phyloP scores from a whole-genome alignment of 2,113 vertebrate species.

The Carollia perspicillata region DNA sequence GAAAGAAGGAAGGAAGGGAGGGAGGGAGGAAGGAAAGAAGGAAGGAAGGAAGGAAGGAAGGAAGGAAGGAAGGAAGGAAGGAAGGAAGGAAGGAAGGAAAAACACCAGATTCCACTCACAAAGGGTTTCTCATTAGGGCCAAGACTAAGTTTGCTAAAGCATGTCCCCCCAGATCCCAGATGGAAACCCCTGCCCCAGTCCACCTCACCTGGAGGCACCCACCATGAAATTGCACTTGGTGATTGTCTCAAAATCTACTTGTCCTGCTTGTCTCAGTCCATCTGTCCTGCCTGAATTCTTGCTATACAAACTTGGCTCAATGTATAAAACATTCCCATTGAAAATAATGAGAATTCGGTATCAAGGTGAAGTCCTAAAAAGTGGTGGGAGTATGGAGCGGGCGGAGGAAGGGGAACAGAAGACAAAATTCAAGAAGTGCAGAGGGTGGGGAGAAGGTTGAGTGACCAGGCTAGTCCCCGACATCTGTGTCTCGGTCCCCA shows the following conservation, averaged over 20 bases:
- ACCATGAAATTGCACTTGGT: conserved; percentile 84
- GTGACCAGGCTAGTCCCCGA: conserved; percentile 86
- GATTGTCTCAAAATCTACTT: conserved; percentile 77
- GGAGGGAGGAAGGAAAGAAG: no score
- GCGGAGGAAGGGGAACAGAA: neutral
- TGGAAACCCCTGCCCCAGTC: neutral
- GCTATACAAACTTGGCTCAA: conserved; percentile 81
- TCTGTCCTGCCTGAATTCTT: conserved; percentile 77
- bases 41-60: no score
- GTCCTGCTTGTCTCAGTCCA: conserved; percentile 75
- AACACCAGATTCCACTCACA: conserved; percentile 10
- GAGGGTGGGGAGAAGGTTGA: neutral
- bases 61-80: no score
- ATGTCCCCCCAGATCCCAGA: neutral
- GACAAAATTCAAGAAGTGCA: conserved; percentile 59
- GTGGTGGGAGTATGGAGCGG: conserved; percentile 65
- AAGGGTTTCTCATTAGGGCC: conserved; percentile 45
- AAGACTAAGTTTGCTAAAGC: conserved; percentile 39
- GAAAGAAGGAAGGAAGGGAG: neutral
- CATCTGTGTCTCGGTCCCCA: conserved; percentile 93
- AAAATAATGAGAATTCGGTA: conserved; percentile 96
- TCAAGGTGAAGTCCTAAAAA: conserved; percentile 79
- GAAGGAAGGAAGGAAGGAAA: neutral
- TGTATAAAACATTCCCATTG: conserved; percentile 92
- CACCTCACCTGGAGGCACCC: conserved; percentile 48